A percentile compares a stretch with the other conserved stretches of the same genome.
Evolutionary conservation across 2,888 invertebrate genomes (phyloP).

Genomic region (Timema podura): DNA sequence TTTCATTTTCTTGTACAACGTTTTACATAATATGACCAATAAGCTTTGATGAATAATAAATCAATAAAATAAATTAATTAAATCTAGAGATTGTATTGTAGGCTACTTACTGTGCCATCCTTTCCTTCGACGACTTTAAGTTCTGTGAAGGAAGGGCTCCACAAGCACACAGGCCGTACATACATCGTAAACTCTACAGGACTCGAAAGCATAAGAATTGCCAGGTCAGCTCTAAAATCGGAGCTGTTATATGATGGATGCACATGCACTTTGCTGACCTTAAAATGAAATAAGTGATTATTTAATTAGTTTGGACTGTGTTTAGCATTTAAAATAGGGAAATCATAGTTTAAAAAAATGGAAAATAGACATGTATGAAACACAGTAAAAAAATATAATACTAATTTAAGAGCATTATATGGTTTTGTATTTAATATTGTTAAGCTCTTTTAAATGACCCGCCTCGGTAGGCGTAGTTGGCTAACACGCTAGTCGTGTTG

Average conservation of each 20-base stretch:
- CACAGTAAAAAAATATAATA: not conserved
- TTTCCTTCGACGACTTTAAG: slow-evolving; percentile 48
- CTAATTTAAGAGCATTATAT: too few species aligned
- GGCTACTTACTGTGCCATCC: slow-evolving; percentile 48
- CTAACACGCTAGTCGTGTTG: too few species aligned
- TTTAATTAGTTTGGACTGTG: not conserved
- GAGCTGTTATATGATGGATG: slow-evolving; percentile 56
- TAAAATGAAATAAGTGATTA: not conserved
- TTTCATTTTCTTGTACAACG: too few species aligned
- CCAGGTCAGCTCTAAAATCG: slow-evolving; percentile 54
- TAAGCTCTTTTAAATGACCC: too few species aligned
- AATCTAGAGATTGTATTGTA: too few species aligned
- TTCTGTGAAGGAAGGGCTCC: slow-evolving; percentile 48
- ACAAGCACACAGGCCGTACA: slow-evolving; percentile 60
- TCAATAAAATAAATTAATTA: too few species aligned
- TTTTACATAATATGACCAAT: too few species aligned
- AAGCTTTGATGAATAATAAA: too few species aligned
- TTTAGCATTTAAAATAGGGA: slow-evolving; percentile 2
- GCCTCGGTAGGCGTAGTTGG: too few species aligned
- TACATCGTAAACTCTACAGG: slow-evolving; percentile 50
- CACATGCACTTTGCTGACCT: slow-evolving; percentile 49
- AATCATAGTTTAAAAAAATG: not conserved
- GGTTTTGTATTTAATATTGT: too few species aligned
- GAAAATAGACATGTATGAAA: not conserved
- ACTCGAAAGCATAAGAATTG: slow-evolving; percentile 52